Evolutionary conservation across 2,797 vertebrate species (phyloP), one percentile per base, ranked within the genome.

Genomic region (Eupleurogrammus muticus): DNA sequence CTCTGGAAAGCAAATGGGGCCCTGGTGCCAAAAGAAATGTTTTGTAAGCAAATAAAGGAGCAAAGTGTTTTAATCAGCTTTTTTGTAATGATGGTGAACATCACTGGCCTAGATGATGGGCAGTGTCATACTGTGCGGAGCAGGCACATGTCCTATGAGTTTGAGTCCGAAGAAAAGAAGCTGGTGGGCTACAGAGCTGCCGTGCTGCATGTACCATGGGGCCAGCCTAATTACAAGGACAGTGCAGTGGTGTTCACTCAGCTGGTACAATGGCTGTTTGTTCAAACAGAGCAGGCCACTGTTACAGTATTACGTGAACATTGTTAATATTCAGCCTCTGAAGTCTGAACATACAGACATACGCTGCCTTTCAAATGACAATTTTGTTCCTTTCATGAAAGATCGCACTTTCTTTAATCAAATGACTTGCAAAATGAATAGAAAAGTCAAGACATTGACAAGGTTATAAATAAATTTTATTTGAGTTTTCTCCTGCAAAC

Each of bases 201-300:
- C 10, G 35, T 36, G 35, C 35, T 36, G 35, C 9, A 50, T 54
- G 28, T 28, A 28, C 28, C 28, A 28, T 28, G 28, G 28, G 28
- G 3, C 28, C 28, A 28, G 28, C 6, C 28, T 28, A 28, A 28
- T 28, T 6, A 28, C 28, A 28, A 44, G 60, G 28, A 62, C 66
- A 40, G 44, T 34, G 36, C 35, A 6, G 60, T 64, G 71, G 14
- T 67, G 71, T 67, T 62, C 74, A 32, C 65, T 80, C 49, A 11
- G 28, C 42, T 36, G 5, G n/a, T 51, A 93, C 89, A 92, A 90
- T 71, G 71, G 66, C 60, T 49, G 67, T 68, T 85, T 92, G 91
- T 93, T 84, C 53, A 47, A 47, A 68, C 56, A 68, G 54, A 86
- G n/a, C 55, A 50, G 70, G 56, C 66, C 70, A 69, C 81, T 89